These are phyloP conservation scores for Lepetodrilus schrolli DNA, from an alignment of 2,888 invertebrate species.

Conservation along the genomic window DNA sequence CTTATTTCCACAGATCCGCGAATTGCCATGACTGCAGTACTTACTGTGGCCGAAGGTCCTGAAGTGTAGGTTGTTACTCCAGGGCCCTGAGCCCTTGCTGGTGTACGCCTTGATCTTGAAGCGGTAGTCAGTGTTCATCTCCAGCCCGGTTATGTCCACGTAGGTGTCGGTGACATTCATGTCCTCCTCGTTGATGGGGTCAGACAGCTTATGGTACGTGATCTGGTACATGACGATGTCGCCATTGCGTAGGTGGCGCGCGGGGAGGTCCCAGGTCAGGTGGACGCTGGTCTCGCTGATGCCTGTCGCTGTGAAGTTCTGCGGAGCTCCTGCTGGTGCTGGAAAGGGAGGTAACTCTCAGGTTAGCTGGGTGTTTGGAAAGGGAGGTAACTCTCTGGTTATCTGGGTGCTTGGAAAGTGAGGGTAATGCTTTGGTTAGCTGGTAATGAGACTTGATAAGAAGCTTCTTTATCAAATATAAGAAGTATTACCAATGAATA, in stretches of 20 bases:
- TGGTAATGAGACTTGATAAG: neutral
- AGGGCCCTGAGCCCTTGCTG: constrained; percentile 91
- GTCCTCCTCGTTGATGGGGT: constrained; percentile 77
- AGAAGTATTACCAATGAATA: too few species aligned
- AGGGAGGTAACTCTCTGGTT: too few species aligned
- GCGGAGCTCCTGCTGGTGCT: constrained; percentile 76
- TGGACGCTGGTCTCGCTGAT: constrained; percentile 82
- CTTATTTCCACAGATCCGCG: too few species aligned
- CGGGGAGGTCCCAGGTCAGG: constrained; percentile 80
- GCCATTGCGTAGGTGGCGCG: constrained; percentile 92
- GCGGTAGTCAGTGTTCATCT: constrained; percentile 94
- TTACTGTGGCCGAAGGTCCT: constrained; percentile 68
- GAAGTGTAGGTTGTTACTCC: constrained; percentile 86
- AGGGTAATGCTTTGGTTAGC: too few species aligned
- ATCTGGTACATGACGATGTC: constrained; percentile 94
- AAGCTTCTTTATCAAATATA: neutral
- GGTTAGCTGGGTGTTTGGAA: too few species aligned
- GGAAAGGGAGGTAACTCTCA: constrained; percentile 32
- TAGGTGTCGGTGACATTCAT: constrained; percentile 70
- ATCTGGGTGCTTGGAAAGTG: too few species aligned
- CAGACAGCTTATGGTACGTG: constrained; percentile 81
- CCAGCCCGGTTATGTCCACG: constrained; percentile 78
- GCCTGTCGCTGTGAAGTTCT: constrained; percentile 84
- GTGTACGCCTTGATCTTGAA: constrained; percentile 95
- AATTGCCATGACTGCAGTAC: too few species aligned